Evolutionary conservation across 2,888 invertebrate genomes (phyloP), one percentile per base, ranked within the genome.

Genomic region (Acleris literana): DNA sequence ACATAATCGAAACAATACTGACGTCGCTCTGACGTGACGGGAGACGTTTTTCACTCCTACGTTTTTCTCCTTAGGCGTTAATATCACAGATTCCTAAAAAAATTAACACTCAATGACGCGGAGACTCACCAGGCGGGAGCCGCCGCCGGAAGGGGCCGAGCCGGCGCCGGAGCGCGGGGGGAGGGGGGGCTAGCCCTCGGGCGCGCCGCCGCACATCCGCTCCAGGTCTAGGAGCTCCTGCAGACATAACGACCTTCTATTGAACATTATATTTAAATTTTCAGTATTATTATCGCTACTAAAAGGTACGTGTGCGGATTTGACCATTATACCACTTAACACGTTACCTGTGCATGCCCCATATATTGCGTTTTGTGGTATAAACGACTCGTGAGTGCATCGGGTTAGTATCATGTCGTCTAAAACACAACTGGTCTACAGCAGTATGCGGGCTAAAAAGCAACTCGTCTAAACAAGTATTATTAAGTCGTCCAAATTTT

Each of bases 71-170:
- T 87, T 86, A 89, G 88, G 88, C 88, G 87, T 84, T 90, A 90
- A 90, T 90, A 90, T 90, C 90, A 90, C 90, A 90, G 90, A 89
- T 90, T 87, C 82, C 85, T 85, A 86, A 84, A 84, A 80, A 77
- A 82, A 85, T 70, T 73, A 78, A 81, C 76, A 75, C 77, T 77
- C 76, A 71, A 70, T 67, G 74, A 70, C 71, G 70, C 72, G 72
- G 71, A 77, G 71, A 74, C 74, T 73, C 73, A 68, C 70, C 67
- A 60, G 66, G 60, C 29, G 58, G 16, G 52, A 18, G 58, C 48
- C 48, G 18, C 58, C 43, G 61, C 33, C 44, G 33, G 49, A 29
- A 17, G 22, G 18, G 48, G 18, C 18, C 43, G 57, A 43, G 59
- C 65, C 56, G 63, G 64, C 56, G 55, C 63, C 3, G 63, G 44